phyloP scores from a whole-genome alignment of 2,113 vertebrate species.

The Ciconia maguari region DNA sequence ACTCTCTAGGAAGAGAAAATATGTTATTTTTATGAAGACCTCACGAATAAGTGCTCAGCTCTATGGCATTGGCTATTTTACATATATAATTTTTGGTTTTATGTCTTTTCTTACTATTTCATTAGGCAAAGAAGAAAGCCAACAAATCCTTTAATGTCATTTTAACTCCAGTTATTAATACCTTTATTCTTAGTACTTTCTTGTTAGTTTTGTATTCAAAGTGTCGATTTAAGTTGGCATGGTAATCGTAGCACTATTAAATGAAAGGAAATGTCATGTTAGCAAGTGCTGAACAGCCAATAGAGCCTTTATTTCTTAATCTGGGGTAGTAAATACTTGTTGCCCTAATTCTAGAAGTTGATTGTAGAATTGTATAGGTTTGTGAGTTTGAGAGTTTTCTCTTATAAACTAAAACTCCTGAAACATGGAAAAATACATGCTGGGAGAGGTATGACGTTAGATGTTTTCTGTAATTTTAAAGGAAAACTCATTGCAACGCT shows the following conservation, averaged over 20 bases:
- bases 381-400: background rate
- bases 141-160: background rate
- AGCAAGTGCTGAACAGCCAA: background rate
- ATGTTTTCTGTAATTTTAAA: background rate
- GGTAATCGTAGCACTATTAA: background rate
- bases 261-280: background rate
- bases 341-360: background rate
- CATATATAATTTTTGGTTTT: background rate
- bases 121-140: background rate
- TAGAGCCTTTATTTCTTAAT: background rate
- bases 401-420: background rate
- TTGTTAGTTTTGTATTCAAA: background rate
- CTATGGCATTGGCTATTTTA: background rate
- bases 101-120: background rate
- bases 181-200: background rate
- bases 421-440: rapidly evolving
- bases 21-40: background rate
- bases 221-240: background rate
- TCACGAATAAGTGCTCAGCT: background rate
- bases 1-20: background rate
- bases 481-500: background rate
- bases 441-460: rapidly evolving
- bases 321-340: background rate
- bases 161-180: background rate
- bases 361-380: background rate